These are phyloP conservation scores for Potamarius usumacintae DNA, from an alignment of 2,113 vertebrate species.

Conservation along the genomic window DNA sequence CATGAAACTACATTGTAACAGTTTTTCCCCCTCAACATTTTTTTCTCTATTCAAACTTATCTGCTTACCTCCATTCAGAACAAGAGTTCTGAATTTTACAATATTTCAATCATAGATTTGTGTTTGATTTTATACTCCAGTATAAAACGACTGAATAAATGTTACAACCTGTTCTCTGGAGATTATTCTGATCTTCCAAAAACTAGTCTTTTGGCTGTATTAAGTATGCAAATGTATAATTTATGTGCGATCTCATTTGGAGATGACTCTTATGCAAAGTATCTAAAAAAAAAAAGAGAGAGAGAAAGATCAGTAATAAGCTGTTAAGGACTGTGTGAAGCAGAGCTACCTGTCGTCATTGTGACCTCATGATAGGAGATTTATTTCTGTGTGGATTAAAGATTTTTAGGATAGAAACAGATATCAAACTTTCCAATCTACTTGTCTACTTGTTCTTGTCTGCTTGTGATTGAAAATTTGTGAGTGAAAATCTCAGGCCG, in stretches of 20 bases:
- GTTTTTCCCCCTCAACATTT: background rate
- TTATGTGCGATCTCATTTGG: too few species aligned
- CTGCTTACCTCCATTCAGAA: background rate
- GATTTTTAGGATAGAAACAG: background rate
- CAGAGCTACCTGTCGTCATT: background rate
- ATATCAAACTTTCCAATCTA: background rate
- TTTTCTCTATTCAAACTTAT: background rate
- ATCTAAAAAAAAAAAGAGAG: background rate
- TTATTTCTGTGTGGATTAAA: background rate
- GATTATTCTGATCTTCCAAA: background rate
- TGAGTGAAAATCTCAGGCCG: too few species aligned
- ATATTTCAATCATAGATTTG: background rate
- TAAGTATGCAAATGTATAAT: background rate
- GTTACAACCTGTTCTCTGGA: background rate
- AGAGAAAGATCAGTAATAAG: background rate
- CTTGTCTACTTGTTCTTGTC: background rate
- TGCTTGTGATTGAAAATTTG: background rate
- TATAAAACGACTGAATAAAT: background rate
- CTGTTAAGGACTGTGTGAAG: background rate
- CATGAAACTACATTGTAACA: background rate
- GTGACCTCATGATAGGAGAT: background rate
- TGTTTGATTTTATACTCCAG: background rate
- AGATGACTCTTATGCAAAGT: too few species aligned
- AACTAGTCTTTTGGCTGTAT: background rate
- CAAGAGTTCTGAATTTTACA: background rate